A percentile compares a stretch with the other conserved stretches of the same genome.
phyloP scores from a whole-genome alignment of 2,113 vertebrate species.

The Pan paniscus region DNA sequence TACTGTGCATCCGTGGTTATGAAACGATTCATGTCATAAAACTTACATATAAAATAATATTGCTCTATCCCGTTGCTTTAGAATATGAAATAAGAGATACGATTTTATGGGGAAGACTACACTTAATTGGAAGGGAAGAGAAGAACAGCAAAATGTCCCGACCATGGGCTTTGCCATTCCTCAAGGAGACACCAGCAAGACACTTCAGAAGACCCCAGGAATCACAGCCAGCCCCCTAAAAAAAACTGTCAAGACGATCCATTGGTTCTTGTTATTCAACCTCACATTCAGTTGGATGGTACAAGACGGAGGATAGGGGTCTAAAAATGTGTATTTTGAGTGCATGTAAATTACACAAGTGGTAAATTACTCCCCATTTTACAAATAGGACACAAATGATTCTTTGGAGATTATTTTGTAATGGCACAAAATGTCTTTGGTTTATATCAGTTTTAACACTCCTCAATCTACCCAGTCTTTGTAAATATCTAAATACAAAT shows the following conservation, averaged over 20 bases:
- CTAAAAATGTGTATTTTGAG: background rate
- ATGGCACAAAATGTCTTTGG: too few species aligned
- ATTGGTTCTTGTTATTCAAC: background rate
- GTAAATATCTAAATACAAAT: background rate
- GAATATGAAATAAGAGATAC: background rate
- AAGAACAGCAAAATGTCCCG: rapidly evolving
- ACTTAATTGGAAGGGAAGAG: background rate
- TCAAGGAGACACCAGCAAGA: background rate
- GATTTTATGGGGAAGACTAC: background rate
- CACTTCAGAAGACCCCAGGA: background rate
- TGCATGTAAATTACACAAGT: background rate
- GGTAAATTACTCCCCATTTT: background rate
- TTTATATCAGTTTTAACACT: too few species aligned
- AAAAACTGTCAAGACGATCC: rapidly evolving
- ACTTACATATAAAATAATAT: background rate
- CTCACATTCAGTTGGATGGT: background rate
- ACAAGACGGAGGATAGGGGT: rapidly evolving
- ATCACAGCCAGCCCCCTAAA: rapidly evolving
- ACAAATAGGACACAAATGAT: background rate
- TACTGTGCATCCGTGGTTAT: background rate
- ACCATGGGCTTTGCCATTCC: too few species aligned
- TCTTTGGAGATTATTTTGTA: background rate
- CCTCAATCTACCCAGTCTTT: background rate
- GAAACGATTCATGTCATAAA: background rate
- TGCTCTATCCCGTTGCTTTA: background rate